phyloP scores from a whole-genome alignment of 2,888 invertebrate species.

The Cheilosia vernalis region DNA sequence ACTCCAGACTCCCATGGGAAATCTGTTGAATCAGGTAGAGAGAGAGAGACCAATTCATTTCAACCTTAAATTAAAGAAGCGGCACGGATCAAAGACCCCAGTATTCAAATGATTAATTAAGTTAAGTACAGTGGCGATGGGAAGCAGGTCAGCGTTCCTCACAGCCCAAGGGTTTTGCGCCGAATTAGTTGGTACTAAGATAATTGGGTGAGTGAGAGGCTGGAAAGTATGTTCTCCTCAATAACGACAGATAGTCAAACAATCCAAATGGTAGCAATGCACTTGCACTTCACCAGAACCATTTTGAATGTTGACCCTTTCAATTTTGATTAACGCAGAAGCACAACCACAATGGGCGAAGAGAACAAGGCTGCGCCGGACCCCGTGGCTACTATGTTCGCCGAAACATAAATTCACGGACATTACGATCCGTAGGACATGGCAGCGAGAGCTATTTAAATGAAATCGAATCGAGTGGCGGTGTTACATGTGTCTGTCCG shows the following conservation, averaged over 20 bases:
- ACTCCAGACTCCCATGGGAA: constrained; percentile 57
- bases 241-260: too few relatives aligned
- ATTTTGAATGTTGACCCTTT: constrained; percentile 29
- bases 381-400: background rate
- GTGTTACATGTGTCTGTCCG: constrained; percentile 14
- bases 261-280: too few relatives aligned
- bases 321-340: constrained; percentile 36
- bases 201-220: constrained; percentile 25
- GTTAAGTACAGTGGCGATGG: constrained; percentile 21
- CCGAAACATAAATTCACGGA: constrained; percentile 41
- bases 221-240: too few relatives aligned
- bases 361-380: background rate
- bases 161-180: background rate
- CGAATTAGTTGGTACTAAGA: constrained; percentile 1
- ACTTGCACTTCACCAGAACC: too few relatives aligned
- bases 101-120: constrained; percentile 61
- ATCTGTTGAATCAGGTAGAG: background rate
- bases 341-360: constrained; percentile 4
- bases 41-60: constrained; percentile 18
- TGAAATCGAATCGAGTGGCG: constrained; percentile 28
- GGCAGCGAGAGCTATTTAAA: constrained; percentile 19
- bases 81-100: constrained; percentile 45
- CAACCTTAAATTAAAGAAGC: constrained; percentile 39
- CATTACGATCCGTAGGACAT: constrained; percentile 41
- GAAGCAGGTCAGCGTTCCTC: constrained; percentile 41